Evolutionary conservation across 2,888 invertebrate genomes (phyloP).

Genomic region (Steinernema hermaphroditum): DNA sequence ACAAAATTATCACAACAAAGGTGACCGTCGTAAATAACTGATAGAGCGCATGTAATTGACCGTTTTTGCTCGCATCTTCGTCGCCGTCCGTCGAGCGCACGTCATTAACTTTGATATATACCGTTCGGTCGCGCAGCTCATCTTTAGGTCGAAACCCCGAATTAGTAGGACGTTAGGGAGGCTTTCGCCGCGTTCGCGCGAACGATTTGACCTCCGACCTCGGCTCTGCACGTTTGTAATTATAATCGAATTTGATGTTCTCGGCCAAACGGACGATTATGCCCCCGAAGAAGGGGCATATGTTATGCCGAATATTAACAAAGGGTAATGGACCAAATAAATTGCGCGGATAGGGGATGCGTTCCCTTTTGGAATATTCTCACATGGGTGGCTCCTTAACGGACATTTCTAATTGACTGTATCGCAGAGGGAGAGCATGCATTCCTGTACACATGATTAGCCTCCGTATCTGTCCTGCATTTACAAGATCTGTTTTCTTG

Average conservation of each 20-base stretch:
- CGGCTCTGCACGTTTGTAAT: constrained; percentile 24
- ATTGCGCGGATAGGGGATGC: neutral
- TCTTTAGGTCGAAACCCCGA: constrained; percentile 27
- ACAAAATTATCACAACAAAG: constrained; percentile 8
- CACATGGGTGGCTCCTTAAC: neutral
- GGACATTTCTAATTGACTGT: constrained; percentile 1
- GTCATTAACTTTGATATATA: constrained; percentile 29
- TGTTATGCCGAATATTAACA: constrained; percentile 19
- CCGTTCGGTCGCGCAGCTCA: constrained; percentile 25
- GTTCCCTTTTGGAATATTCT: neutral
- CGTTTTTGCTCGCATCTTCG: constrained; percentile 29
- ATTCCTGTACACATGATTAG: constrained; percentile 2
- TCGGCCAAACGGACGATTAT: constrained; percentile 22
- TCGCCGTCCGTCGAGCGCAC: constrained; percentile 13
- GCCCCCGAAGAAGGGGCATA: constrained; percentile 12
- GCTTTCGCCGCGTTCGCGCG: constrained; percentile 23
- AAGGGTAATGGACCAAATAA: constrained; percentile 24
- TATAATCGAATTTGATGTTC: constrained; percentile 31
- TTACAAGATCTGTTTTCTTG: constrained; percentile 42
- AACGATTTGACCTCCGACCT: constrained; percentile 27
- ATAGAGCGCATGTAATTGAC: constrained; percentile 27
- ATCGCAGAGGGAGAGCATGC: neutral
- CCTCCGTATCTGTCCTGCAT: no score
- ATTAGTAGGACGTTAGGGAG: constrained; percentile 19
- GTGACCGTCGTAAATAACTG: constrained; percentile 29